Evolutionary conservation across 2,888 invertebrate species (phyloP).

Genomic region (Tetheella fluctuosa): DNA sequence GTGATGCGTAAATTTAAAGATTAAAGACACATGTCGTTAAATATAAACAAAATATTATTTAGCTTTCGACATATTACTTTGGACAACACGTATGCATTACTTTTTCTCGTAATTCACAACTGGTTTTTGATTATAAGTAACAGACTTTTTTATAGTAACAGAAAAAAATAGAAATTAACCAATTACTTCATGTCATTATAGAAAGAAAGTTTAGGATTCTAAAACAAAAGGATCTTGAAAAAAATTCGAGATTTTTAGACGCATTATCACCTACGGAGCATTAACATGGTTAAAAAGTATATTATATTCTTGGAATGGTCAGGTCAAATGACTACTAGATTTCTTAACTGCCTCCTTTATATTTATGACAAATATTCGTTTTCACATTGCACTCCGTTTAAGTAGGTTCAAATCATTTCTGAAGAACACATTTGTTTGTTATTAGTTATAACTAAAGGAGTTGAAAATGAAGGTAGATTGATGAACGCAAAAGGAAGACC

Average conservation of each 20-base stretch:
- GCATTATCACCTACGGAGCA: not conserved
- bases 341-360: not conserved
- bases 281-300: not conserved
- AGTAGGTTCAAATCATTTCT: too few species aligned
- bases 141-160: not conserved
- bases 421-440: too few species aligned
- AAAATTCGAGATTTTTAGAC: not conserved
- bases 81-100: not conserved
- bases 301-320: not conserved
- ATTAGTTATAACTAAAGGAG: too few species aligned
- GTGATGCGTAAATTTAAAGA: not conserved
- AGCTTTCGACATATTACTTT: not conserved
- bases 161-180: not conserved
- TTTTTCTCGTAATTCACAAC: conserved; percentile 2
- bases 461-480: too few species aligned
- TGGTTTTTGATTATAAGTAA: conserved; percentile 1
- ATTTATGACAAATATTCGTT: not conserved
- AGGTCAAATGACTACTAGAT: not conserved
- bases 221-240: not conserved
- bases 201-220: not conserved
- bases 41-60: not conserved
- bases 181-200: not conserved
- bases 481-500: too few species aligned
- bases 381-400: too few species aligned
- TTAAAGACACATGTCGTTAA: not conserved